Conservation (phyloP, 2,888 invertebrate species). For the Dioctria rufipes region DNA sequence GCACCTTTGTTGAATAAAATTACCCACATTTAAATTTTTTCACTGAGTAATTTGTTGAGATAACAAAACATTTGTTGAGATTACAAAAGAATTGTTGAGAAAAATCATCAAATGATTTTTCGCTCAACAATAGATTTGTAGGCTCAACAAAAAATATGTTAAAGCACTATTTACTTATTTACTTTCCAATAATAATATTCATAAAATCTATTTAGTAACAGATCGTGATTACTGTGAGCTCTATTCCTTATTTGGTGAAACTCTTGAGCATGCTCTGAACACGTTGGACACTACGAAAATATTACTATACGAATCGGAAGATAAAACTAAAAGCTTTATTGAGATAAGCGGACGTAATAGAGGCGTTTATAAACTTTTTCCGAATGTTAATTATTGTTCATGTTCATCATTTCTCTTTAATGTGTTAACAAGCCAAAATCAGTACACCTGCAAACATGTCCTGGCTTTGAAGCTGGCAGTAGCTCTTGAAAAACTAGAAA, state of each 20-base stretch:
- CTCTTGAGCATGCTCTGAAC: conserved; percentile 76
- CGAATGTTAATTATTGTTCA: conserved; percentile 78
- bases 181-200: too few species aligned
- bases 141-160: too few species aligned
- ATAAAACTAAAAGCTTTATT: conserved; percentile 72
- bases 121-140: too few species aligned
- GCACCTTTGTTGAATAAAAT: too few species aligned
- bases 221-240: conserved; percentile 74
- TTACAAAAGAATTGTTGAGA: too few species aligned
- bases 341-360: conserved; percentile 75
- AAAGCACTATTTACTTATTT: too few species aligned
- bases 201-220: conserved; percentile 72
- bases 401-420: conserved; percentile 76
- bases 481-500: conserved; percentile 69
- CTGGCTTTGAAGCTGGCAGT: conserved; percentile 76
- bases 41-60: too few species aligned
- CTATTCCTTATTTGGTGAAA: conserved; percentile 75
- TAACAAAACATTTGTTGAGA: too few species aligned
- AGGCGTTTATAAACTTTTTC: conserved; percentile 77
- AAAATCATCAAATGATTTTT: too few species aligned
- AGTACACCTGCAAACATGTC: conserved; percentile 79
- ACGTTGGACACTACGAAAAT: conserved; percentile 76
- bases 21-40: too few species aligned
- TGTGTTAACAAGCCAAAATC: conserved; percentile 73
- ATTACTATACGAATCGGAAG: conserved; percentile 72